Evolutionary conservation across 2,113 vertebrate genomes (phyloP).

Genomic region (Phycodurus eques): DNA sequence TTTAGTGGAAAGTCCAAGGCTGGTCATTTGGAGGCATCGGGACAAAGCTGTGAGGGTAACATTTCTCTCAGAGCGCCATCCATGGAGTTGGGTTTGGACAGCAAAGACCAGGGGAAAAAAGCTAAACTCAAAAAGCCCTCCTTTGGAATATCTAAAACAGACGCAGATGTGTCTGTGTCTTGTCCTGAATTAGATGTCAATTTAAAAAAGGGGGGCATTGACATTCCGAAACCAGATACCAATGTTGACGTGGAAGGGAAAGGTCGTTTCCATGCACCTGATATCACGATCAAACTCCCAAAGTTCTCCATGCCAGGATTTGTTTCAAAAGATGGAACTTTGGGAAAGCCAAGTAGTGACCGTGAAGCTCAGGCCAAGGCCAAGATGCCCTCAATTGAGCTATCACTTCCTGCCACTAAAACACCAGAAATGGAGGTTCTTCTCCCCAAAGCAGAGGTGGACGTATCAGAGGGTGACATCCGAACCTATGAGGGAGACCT

Average conservation of each 20-base stretch:
- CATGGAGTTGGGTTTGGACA: conserved; percentile 59
- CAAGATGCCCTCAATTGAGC: conserved; percentile 75
- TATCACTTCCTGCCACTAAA: conserved; percentile 62
- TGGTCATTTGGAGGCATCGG: conserved; percentile 47
- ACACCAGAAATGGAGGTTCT: conserved; percentile 53
- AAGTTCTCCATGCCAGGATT: conserved; percentile 71
- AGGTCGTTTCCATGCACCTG: conserved; percentile 55
- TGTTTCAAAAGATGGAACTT: conserved; percentile 54
- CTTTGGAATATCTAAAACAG: conserved; percentile 73
- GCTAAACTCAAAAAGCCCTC: conserved; percentile 77
- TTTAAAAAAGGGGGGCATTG: conserved; percentile 39
- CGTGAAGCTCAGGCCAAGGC: conserved; percentile 56
- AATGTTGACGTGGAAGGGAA: conserved; percentile 44
- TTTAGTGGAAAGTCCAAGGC: conserved; percentile 72
- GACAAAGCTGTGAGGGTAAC: conserved; percentile 39
- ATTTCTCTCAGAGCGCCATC: conserved; percentile 51
- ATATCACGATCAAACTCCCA: conserved; percentile 61
- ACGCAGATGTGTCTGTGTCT: conserved; percentile 49
- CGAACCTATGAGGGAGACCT: conserved; percentile 69
- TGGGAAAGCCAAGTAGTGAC: conserved; percentile 36
- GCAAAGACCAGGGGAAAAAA: conserved; percentile 70
- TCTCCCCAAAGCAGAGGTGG: conserved; percentile 61
- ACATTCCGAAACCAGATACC: conserved; percentile 47
- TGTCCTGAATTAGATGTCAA: conserved; percentile 60
- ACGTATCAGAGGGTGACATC: conserved; percentile 65